These are phyloP conservation scores for Limosa lapponica DNA, from an alignment of 2,797 vertebrate genomes.

Conservation along the genomic window DNA sequence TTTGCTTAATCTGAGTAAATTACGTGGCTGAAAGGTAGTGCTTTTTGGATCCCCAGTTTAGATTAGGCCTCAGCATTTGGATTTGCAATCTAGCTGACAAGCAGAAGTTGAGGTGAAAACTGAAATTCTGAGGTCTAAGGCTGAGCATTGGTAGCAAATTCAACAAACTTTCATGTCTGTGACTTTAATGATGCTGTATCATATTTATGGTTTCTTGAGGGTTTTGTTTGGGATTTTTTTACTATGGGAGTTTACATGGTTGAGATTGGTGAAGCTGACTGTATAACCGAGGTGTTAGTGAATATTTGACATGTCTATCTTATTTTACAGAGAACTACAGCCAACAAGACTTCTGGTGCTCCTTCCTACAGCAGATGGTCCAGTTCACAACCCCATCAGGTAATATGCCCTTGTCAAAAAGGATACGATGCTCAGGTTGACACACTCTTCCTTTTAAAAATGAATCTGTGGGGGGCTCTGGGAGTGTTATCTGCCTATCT, in stretches of 20 bases:
- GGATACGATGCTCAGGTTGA: not conserved
- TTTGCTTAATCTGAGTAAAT: not conserved
- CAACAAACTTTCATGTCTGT: not conserved
- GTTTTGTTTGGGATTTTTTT: not conserved
- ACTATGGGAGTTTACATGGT: not conserved
- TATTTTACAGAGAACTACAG: slow-evolving; percentile 80
- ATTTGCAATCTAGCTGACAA: not conserved
- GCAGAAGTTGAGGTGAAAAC: not conserved
- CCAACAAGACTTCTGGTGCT: slow-evolving; percentile 78
- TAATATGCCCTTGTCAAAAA: slow-evolving; percentile 75
- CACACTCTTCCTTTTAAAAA: not conserved
- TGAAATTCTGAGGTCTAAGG: not conserved
- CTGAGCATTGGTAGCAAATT: not conserved
- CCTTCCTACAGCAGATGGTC: slow-evolving; percentile 89
- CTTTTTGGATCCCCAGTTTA: not conserved
- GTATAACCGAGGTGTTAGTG: not conserved
- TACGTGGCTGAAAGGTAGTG: not conserved
- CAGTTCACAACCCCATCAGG: slow-evolving; percentile 86
- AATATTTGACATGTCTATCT: slow-evolving; percentile 68
- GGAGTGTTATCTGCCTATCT: not conserved
- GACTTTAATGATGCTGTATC: not conserved
- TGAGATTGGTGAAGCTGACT: not conserved
- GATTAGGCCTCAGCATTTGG: not conserved
- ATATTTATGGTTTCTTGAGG: not conserved
- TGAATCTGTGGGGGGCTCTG: not conserved